Evolutionary conservation across 2,888 invertebrate species (phyloP).

Genomic region (Polyommatus iphigenia): DNA sequence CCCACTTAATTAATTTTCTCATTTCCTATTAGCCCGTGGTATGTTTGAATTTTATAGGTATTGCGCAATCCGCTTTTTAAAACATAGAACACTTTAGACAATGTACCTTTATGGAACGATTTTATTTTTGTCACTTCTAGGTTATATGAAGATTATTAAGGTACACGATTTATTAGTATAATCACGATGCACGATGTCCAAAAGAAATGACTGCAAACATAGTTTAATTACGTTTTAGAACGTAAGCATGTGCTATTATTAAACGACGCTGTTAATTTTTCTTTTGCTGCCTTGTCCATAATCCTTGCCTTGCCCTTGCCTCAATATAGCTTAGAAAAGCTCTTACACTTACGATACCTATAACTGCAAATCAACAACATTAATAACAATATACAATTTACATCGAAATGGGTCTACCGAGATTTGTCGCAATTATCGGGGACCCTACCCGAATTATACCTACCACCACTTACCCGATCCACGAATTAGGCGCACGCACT

Average conservation of each 20-base stretch:
- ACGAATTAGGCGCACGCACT: conserved; percentile 63
- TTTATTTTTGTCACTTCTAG: too few relatives aligned
- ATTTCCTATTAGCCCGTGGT: conserved; percentile 55
- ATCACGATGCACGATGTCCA: neutral
- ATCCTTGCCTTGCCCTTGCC: neutral
- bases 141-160: too few relatives aligned
- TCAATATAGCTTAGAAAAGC: neutral
- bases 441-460: neutral
- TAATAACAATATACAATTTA: neutral
- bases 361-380: neutral
- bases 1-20: conserved; percentile 75
- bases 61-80: neutral
- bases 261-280: neutral
- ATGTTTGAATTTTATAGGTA: conserved; percentile 25
- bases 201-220: neutral
- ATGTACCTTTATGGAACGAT: neutral
- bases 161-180: too few relatives aligned
- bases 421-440: conserved; percentile 17
- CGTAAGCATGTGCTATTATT: neutral
- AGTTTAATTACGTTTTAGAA: too few relatives aligned
- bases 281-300: neutral
- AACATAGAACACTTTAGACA: neutral
- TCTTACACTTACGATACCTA: neutral
- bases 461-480: conserved; percentile 37
- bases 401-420: conserved; percentile 4